A percentile compares a stretch with the other conserved stretches of the same genome.
These are phyloP conservation scores for Turritopsis rubra DNA, from an alignment of 30 jellyfish, hydroid and myxozoan genomes.

Conservation along the genomic window DNA sequence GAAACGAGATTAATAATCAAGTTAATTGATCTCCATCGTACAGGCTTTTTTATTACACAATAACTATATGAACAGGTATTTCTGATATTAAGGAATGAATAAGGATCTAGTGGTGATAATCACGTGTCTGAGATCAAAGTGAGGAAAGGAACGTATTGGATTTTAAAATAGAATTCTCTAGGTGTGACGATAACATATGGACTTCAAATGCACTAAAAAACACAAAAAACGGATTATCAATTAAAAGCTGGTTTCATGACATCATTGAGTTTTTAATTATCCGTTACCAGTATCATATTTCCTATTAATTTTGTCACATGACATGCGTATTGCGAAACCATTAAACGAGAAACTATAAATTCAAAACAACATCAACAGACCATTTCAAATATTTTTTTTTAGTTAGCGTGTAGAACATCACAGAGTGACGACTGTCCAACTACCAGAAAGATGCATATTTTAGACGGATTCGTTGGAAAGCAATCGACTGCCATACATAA, in stretches of 20 bases:
- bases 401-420: constrained; percentile 4
- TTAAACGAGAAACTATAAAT: too few species aligned
- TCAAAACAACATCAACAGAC: background rate
- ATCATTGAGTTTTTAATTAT: background rate
- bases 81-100: background rate
- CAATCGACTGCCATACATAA: background rate
- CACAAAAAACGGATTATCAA: background rate
- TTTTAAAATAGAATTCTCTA: too few species aligned
- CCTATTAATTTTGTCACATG: background rate
- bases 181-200: background rate
- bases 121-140: background rate
- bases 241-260: background rate
- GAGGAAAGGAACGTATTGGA: background rate
- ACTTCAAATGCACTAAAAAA: background rate
- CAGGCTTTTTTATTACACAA: too few species aligned
- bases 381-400: background rate
- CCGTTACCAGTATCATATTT: background rate
- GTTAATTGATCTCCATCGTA: background rate
- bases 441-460: background rate
- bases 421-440: background rate
- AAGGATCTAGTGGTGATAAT: background rate
- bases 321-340: background rate
- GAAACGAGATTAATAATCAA: background rate
- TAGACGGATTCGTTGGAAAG: constrained; percentile 11
- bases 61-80: too few species aligned